phyloP scores from a whole-genome alignment of 2,888 invertebrate species.

The Clanis bilineata region DNA sequence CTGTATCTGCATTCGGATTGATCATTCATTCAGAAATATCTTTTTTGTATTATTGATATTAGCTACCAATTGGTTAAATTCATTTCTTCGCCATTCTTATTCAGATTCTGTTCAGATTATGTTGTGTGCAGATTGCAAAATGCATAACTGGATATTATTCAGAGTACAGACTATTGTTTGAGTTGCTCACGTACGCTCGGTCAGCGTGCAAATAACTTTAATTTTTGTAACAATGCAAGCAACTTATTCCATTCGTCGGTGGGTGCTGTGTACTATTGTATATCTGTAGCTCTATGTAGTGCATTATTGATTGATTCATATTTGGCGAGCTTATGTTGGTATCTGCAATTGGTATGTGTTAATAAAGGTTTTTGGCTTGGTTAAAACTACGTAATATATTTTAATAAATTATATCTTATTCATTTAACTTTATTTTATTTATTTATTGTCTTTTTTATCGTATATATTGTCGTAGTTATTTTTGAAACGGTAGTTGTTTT shows the following conservation, averaged over 20 bases:
- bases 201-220: constrained; percentile 5
- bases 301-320: constrained; percentile 11
- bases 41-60: too few relatives aligned
- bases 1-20: too few relatives aligned
- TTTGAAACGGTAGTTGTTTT: too few relatives aligned
- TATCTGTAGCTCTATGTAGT: background rate
- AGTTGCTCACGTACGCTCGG: constrained; percentile 8
- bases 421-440: too few relatives aligned
- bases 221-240: constrained; percentile 8
- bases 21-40: too few relatives aligned
- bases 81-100: too few relatives aligned
- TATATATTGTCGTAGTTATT: too few relatives aligned
- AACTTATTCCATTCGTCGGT: constrained; percentile 13
- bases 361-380: too few relatives aligned
- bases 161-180: background rate
- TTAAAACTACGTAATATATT: too few relatives aligned
- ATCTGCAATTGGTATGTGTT: background rate
- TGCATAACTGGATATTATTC: constrained; percentile 8
- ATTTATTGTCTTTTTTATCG: too few relatives aligned
- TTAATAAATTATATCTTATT: too few relatives aligned
- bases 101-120: constrained; percentile 25
- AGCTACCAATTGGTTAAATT: too few relatives aligned
- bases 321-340: background rate
- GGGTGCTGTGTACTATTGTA: background rate
- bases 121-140: constrained; percentile 16